These are phyloP conservation scores for Baccha elongata DNA, from an alignment of 2,888 invertebrate species.

Conservation along the genomic window DNA sequence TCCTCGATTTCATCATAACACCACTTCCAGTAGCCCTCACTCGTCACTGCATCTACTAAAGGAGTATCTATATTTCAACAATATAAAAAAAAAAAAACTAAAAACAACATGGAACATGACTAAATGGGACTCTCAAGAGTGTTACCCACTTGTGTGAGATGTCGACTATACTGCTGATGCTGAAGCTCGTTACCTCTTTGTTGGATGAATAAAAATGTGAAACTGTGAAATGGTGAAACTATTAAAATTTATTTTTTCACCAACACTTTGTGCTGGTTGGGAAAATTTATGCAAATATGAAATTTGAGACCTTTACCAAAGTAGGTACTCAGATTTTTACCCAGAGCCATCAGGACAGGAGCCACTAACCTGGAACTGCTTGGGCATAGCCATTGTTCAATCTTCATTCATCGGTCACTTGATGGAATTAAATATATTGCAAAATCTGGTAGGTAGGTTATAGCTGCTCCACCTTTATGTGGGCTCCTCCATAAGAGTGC, in stretches of 20 bases:
- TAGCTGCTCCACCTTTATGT: conserved; percentile 11
- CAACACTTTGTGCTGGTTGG: neutral
- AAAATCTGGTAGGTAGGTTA: neutral
- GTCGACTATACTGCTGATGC: conserved; percentile 23
- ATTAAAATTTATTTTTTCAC: conserved; percentile 31
- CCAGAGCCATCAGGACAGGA: conserved; percentile 21
- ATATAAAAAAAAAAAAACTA: conserved; percentile 6
- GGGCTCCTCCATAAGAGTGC: conserved; percentile 13
- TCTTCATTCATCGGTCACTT: conserved; percentile 44
- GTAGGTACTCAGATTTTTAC: conserved; percentile 31
- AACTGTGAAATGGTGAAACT: conserved; percentile 45
- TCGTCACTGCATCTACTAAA: conserved; percentile 30
- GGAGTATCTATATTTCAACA: conserved; percentile 6
- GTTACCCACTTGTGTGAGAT: conserved; percentile 44
- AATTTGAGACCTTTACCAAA: conserved; percentile 57
- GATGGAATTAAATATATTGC: conserved; percentile 44
- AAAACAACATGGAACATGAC: conserved; percentile 56
- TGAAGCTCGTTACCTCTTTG: conserved; percentile 36
- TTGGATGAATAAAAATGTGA: conserved; percentile 25
- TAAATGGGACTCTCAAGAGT: conserved; percentile 59
- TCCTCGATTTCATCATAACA: conserved; percentile 56
- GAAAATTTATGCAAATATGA: conserved; percentile 66
- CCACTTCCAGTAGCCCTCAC: conserved; percentile 18
- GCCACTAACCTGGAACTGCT: neutral
- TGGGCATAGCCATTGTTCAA: conserved; percentile 47